A percentile compares a stretch with the other conserved stretches of the same genome.
Evolutionary conservation across 1,140 invertebrate genomes (phyloP).

Genomic region (Listronotus bonariensis): DNA sequence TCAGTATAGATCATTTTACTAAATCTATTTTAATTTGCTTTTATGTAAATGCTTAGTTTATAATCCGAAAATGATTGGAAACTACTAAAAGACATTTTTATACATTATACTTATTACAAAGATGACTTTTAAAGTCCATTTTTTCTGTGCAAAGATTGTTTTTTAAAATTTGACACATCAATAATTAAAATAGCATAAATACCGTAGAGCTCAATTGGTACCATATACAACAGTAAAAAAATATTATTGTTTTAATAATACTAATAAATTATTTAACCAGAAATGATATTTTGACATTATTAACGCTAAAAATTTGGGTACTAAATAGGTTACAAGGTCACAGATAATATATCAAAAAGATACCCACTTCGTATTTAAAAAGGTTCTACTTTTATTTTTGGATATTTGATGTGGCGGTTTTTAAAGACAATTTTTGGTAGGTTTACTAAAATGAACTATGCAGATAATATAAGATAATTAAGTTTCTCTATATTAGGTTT

Average conservation of each 20-base stretch:
- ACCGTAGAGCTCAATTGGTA: no score
- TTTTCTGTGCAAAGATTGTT: not conserved
- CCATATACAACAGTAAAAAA: no score
- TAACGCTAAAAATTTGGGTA: no score
- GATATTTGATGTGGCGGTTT: not conserved
- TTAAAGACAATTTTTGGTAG: not conserved
- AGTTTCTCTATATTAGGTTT: constrained; percentile 24
- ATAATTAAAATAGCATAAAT: no score
- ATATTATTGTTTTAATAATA: no score
- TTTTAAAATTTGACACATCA: not conserved
- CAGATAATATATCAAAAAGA: no score
- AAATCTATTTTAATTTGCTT: constrained; percentile 5
- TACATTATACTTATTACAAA: constrained; percentile 14
- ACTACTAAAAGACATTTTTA: constrained; percentile 19
- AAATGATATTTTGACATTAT: no score
- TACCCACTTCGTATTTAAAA: no score
- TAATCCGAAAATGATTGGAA: constrained; percentile 21
- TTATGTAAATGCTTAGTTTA: not conserved
- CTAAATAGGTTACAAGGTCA: no score
- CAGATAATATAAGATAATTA: constrained; percentile 22
- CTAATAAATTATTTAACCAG: no score
- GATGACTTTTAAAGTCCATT: not conserved
- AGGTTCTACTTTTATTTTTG: not conserved
- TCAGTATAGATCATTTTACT: constrained; percentile 34
- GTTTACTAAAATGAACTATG: constrained; percentile 36